These are phyloP conservation scores for Upupa epops DNA, from an alignment of 2,113 vertebrate species.

Conservation along the genomic window DNA sequence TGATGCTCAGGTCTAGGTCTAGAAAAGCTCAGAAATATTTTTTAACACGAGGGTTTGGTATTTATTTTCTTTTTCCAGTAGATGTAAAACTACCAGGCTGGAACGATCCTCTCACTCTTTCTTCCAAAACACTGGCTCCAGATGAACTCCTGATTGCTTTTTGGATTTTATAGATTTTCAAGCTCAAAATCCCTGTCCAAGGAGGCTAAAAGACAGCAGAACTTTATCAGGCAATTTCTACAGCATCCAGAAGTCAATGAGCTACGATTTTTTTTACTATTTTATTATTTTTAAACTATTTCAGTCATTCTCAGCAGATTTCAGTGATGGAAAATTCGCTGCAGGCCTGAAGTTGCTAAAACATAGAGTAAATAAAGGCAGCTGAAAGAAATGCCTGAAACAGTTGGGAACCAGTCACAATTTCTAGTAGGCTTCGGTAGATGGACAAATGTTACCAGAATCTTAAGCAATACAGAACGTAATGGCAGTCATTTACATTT, in stretches of 20 bases:
- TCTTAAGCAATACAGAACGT: constrained; percentile 22
- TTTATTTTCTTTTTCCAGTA: not conserved
- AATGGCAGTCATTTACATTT: constrained; percentile 59
- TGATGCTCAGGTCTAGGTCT: not conserved
- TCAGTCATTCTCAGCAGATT: not conserved
- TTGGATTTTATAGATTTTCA: not conserved
- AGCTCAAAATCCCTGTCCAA: not conserved
- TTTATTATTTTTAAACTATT: not conserved
- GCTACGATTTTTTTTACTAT: not conserved
- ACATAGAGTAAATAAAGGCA: not conserved
- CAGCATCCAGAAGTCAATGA: not conserved
- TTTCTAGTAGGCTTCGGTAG: constrained; percentile 3
- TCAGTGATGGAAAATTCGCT: not conserved
- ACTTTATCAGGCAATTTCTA: not conserved
- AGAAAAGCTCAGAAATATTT: constrained; percentile 32
- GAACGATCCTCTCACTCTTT: not conserved
- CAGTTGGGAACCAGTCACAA: not conserved
- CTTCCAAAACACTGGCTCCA: not conserved
- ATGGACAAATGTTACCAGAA: constrained; percentile 37
- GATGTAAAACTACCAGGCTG: not conserved
- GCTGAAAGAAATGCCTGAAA: not conserved
- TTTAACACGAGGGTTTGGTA: not conserved
- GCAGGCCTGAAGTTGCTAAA: not conserved
- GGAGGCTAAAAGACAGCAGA: not conserved
- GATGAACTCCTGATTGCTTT: not conserved